Percentiles rank a stretch among this genome's conserved stretches.
Evolutionary conservation across 1,140 invertebrate genomes (phyloP).

Genomic region (Pogonomyrmex barbatus): DNA sequence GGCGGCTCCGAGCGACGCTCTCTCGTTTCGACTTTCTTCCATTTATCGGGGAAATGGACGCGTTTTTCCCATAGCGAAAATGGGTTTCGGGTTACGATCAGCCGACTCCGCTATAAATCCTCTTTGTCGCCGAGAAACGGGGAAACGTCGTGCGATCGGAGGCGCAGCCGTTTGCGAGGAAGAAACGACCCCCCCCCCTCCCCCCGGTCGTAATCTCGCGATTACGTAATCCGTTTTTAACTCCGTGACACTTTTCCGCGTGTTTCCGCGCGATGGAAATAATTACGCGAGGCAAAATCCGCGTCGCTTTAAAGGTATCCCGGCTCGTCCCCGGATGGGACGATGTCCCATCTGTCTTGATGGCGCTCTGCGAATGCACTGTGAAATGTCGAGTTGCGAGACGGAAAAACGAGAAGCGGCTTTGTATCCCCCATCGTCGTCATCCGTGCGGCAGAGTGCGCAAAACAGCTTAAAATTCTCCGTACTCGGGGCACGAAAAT

Average conservation of each 20-base stretch:
- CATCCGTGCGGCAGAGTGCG: constrained; percentile 17
- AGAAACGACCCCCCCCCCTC: neutral
- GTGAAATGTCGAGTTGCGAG: constrained; percentile 33
- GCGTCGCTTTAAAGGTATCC: neutral
- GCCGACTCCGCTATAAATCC: constrained; percentile 73
- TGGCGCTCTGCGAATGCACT: neutral
- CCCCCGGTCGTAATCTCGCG: constrained; percentile 28
- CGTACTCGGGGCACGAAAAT: neutral
- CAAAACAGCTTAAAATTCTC: constrained; percentile 45
- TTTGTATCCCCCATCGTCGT: constrained; percentile 6
- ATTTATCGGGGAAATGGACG: constrained; percentile 72
- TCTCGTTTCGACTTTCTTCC: constrained; percentile 71
- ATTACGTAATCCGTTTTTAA: constrained; percentile 40
- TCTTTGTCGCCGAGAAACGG: constrained; percentile 69
- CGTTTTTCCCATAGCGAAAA: constrained; percentile 68
- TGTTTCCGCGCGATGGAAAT: constrained; percentile 8
- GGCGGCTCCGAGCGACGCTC: constrained; percentile 44
- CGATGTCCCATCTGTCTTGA: constrained; percentile 25
- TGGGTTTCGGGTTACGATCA: constrained; percentile 66
- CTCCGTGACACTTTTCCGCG: neutral
- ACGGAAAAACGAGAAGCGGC: constrained; percentile 29
- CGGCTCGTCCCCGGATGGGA: no score
- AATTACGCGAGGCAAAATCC: constrained; percentile 32
- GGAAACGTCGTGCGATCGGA: constrained; percentile 51
- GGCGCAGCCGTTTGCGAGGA: constrained; percentile 7